phyloP scores from a whole-genome alignment of 1,140 invertebrate species.

The Euwallacea fornicatus region DNA sequence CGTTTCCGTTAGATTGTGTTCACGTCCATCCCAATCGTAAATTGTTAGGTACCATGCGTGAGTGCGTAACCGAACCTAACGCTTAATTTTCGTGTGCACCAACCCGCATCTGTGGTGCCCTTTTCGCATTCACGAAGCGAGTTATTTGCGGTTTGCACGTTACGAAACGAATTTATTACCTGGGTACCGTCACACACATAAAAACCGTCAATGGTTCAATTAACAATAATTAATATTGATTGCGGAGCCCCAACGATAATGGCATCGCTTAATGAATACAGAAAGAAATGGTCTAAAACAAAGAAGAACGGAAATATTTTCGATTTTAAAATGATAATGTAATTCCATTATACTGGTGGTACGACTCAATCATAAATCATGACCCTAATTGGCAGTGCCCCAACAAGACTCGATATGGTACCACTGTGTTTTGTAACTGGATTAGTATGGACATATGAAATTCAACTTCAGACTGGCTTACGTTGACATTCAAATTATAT shows the following conservation, averaged over 20 bases:
- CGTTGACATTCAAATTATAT: no score
- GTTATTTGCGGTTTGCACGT: no score
- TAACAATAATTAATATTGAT: constrained; percentile 8
- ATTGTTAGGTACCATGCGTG: no score
- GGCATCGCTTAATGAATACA: constrained; percentile 4
- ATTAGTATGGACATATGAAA: not conserved
- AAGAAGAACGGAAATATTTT: constrained; percentile 14
- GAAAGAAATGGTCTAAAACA: constrained; percentile 4
- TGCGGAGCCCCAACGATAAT: not conserved
- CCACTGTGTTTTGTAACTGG: not conserved
- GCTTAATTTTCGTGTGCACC: no score
- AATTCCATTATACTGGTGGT: constrained; percentile 11
- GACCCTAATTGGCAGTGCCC: constrained; percentile 8
- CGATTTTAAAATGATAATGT: constrained; percentile 10
- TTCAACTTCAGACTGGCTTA: no score
- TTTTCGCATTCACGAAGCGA: no score
- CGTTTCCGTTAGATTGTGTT: no score
- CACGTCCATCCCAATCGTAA: no score
- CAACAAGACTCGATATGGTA: not conserved
- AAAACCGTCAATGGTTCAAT: constrained; percentile 5
- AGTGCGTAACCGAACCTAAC: no score
- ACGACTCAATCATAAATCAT: constrained; percentile 15
- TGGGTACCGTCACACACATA: not conserved
- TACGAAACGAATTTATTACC: no score
- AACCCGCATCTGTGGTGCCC: no score